Base-by-base conservation (phyloP, 2,113 vertebrate species). In the Oncorhynchus tshawytscha region DNA sequence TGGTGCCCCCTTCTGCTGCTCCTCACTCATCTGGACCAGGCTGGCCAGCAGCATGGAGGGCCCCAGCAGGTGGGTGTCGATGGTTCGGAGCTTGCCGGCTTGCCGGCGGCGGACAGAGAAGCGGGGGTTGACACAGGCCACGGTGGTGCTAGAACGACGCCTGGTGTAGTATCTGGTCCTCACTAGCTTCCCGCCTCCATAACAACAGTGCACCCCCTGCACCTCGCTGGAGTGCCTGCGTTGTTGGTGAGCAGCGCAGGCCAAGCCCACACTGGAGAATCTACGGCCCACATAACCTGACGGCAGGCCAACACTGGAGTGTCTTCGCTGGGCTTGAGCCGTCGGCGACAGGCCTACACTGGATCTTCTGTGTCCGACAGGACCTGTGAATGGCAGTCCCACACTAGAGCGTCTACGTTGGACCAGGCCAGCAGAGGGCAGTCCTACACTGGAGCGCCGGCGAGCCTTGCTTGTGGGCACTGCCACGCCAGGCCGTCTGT, bases 391-490 rank as follows among this genome's bases (percentile, higher is more conserved):
- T 11, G 96, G 92, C 73, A 95, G 88, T 3, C 96, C 96, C 0
- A 75, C 86, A 0, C 94, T 94, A 7, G 96, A 96, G 29, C 94
- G 93, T 0, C 95, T 90, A 75, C 89, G 91, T 85, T 96, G 93
- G 0, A 77, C 69, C 62, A 98, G 88, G 0, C 51, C 85, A 2
- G 86, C n/a, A 0, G 96, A 98, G 3, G 96, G 93, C 81, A 95
- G 88, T 2, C 96, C 96, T 0, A 68, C 92, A 0, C 94, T 94
- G 0, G 96, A 98, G 70, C 94, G 94, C 1, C 95, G 94, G 70
- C 95, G 87, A 18, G 92, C 96, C 92, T 97, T 97, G 82, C 96
- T 91, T 0, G 92, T 90, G 71, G 94, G 93, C 79, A 97, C 85
- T 0, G 95, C 87, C 71, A 94, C 81, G 0, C 74, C 25, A 5